Percentiles rank a stretch among this genome's conserved stretches.
Conservation (phyloP, 1,140 invertebrate genomes). For the Lepidostoma basale region DNA sequence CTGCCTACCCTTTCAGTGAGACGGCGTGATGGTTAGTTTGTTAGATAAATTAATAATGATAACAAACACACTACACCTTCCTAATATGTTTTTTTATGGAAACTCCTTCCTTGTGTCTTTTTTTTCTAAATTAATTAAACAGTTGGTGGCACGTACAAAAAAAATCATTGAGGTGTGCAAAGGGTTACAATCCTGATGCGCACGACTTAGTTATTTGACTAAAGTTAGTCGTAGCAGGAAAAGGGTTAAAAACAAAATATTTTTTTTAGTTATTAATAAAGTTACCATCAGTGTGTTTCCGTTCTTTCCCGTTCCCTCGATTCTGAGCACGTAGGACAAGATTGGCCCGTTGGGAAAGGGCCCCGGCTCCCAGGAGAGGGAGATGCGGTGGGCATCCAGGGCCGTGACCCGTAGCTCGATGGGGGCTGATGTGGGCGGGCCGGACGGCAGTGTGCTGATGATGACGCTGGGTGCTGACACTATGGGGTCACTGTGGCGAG, state of each 20-base stretch:
- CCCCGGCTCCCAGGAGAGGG: conserved; percentile 86
- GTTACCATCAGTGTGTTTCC: conserved; percentile 70
- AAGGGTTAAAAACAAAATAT: neutral
- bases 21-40: too few species aligned
- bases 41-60: too few species aligned
- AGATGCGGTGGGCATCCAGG: conserved; percentile 81
- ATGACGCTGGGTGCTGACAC: conserved; percentile 80
- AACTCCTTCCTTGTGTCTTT: too few species aligned
- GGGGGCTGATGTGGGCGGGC: conserved; percentile 75
- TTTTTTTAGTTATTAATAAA: neutral
- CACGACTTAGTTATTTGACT: too few species aligned
- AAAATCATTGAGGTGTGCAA: too few species aligned
- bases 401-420: conserved; percentile 76
- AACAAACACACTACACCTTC: too few species aligned
- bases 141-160: too few species aligned
- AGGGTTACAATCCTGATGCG: too few species aligned
- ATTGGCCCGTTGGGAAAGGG: conserved; percentile 85
- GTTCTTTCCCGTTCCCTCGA: conserved; percentile 65
- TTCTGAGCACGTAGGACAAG: conserved; percentile 80
- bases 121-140: too few species aligned
- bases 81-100: too few species aligned
- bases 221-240: too few species aligned
- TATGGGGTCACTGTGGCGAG: conserved; percentile 70
- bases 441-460: conserved; percentile 77
- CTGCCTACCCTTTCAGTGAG: too few species aligned